A percentile compares a stretch with the other conserved stretches of the same genome.
Evolutionary conservation across 2,797 vertebrate species (phyloP).

Genomic region (Saxicola maurus): DNA sequence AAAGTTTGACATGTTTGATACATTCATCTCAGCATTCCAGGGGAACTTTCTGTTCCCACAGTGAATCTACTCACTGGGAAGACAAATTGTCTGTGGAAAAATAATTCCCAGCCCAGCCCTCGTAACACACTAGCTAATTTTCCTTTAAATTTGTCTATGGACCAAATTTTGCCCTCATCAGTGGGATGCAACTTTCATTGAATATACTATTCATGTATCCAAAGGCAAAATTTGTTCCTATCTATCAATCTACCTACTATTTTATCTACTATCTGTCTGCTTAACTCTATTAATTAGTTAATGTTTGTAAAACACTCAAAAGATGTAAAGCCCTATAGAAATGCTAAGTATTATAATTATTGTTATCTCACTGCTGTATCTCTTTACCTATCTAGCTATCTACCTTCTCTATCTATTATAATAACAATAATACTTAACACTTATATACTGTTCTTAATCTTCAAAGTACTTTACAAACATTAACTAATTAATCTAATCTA

Average conservation of each 20-base stretch:
- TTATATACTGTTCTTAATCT: conserved; percentile 66
- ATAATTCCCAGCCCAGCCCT: not conserved
- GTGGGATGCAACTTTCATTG: not conserved
- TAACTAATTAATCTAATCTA: conserved; percentile 67
- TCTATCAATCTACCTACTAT: conserved; percentile 62
- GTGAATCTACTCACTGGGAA: not conserved
- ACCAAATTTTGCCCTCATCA: conserved; percentile 36
- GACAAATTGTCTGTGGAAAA: not conserved
- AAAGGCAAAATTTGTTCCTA: conserved; percentile 57
- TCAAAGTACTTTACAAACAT: conserved; percentile 65
- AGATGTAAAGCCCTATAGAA: conserved; percentile 65
- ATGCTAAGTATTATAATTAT: conserved; percentile 65
- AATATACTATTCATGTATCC: conserved; percentile 39
- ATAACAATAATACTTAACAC: conserved; percentile 66
- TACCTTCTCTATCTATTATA: conserved; percentile 65
- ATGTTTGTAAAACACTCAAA: conserved; percentile 67
- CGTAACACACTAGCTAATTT: not conserved
- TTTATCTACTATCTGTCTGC: conserved; percentile 64
- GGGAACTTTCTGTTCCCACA: not conserved
- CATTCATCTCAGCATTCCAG: not conserved
- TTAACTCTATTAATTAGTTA: conserved; percentile 70
- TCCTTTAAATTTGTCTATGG: not conserved
- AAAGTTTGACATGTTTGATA: not conserved
- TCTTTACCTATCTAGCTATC: conserved; percentile 68
- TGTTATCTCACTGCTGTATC: conserved; percentile 65